These are phyloP conservation scores for Myopa testacea DNA, from an alignment of 2,888 invertebrate genomes.

Conservation along the genomic window DNA sequence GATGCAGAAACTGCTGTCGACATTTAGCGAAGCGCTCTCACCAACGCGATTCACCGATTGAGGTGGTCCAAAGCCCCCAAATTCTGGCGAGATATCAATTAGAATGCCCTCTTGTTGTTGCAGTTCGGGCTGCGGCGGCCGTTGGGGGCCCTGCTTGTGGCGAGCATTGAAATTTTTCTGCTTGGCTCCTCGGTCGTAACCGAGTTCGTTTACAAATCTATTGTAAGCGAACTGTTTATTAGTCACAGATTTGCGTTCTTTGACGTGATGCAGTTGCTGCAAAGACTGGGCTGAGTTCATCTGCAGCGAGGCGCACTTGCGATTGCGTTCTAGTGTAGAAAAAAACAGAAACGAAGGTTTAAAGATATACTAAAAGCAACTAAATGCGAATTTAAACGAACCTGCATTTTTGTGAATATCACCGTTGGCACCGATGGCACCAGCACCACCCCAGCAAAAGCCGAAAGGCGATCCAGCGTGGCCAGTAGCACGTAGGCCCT, in stretches of 20 bases:
- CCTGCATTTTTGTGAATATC: conserved; percentile 55
- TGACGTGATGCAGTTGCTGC: conserved; percentile 57
- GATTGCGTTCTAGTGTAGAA: conserved; percentile 64
- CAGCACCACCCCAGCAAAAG: conserved; percentile 87
- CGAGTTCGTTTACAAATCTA: conserved; percentile 80
- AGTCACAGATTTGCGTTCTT: conserved; percentile 65
- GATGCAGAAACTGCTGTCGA: conserved; percentile 70
- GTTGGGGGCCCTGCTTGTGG: conserved; percentile 59
- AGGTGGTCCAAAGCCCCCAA: conserved; percentile 46
- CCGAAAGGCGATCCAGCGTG: conserved; percentile 80
- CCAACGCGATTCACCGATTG: conserved; percentile 43
- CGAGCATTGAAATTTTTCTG: conserved; percentile 29
- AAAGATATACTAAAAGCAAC: conserved; percentile 19
- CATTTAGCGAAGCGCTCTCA: conserved; percentile 59
- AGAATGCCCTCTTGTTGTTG: conserved; percentile 74
- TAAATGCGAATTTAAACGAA: conserved; percentile 10
- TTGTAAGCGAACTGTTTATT: conserved; percentile 85
- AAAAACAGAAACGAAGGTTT: neutral
- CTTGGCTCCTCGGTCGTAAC: conserved; percentile 47
- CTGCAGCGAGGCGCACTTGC: conserved; percentile 64
- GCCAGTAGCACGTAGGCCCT: conserved; percentile 84
- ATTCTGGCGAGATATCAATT: conserved; percentile 79
- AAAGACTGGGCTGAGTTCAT: conserved; percentile 41
- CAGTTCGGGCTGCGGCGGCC: conserved; percentile 65
- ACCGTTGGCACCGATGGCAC: conserved; percentile 76